Base-by-base conservation (phyloP, 2,113 vertebrate genomes). In the Todiramphus chloris region DNA sequence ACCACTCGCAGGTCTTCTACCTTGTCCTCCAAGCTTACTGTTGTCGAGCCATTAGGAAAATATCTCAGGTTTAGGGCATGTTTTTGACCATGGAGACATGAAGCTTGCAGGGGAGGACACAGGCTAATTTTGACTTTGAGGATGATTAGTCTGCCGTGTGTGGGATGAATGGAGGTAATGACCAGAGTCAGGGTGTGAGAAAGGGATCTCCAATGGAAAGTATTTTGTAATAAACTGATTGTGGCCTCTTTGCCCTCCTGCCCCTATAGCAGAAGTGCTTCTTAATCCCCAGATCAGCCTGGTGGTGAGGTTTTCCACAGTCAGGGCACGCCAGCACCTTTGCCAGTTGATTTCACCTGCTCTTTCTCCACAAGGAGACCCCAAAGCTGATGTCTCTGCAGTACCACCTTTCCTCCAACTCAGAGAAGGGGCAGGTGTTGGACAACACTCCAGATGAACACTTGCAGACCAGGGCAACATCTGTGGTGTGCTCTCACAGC, bases 301-400 rank as follows among this genome's bases (percentile, higher is more conserved):
- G 6, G 37, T 10, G 4, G 7, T 73, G 30, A 90, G 66, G 48
- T 9, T 4, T 1, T 30, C 33, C 28, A 37, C 2, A 2, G 20
- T 70, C n/a, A 90, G 15, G 31, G 24, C n/a, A 85, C 7, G 16
- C 10, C 16, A 0, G 0, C 37, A 4, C 5, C 8, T 75, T 90
- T 75, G 4, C 37, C n/a, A 13, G 25, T 18, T 84, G 44, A 1
- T 82, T 89, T 93, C 1, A 2, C 16, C 37, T 44, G 9, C 21
- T 70, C 10, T 82, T 16, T 62, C 33, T 37, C 18, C 0, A 0
- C 9, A 63, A 82, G 37, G 46, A 78, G 5, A 20, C 13, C 20
- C 20, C 10, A 18, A 50, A 90, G 8, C 27, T 91, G 25, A 24
- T 31, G 6, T 60, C 33, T 7, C 9, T 81, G 17, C 41, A 53